Base-by-base conservation (phyloP, 2,113 vertebrate species). In the Dasypus novemcinctus region DNA sequence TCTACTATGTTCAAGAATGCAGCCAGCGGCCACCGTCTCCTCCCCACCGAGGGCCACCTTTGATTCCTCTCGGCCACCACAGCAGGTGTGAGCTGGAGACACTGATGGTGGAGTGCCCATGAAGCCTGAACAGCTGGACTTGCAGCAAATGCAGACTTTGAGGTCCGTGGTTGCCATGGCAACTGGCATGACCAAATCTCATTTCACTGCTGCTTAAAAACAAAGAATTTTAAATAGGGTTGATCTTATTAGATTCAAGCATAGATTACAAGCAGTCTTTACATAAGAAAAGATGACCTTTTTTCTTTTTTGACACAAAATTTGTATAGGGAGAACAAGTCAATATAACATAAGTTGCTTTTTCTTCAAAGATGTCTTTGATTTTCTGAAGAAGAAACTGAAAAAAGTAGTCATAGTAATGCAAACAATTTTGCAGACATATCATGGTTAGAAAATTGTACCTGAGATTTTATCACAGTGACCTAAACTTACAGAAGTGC, bases 151-250 rank as follows among this genome's bases (percentile, higher is more conserved):
- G 15, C 25, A 11, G 91, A 1, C 96, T 96, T 97, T 96, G 89
- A 97, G 94, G 80, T 94, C 66, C 94, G n/a, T 20, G 12, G 96
- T 97, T 97, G n/a, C 91, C 92, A 97, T 96, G 94, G 54, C n/a
- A 83, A 97, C 91, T 84, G 81, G 79, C 94, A 95, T 46, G 95
- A 61, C 93, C 93, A 84, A 86, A 71, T 89, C 36, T 83, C 78
- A 95, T 64, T 7, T 17, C 5, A 75, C n/a, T 0, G 9, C 41
- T 84, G 75, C 83, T 96, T 87, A 43, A 87, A 66, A 69, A 46
- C 36, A 38, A 83, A 89, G 54, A 83, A 87, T 92, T 94, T 87
- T 68, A 79, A 97, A 52, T 82, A 78, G 27, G 38, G 5, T 87
- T 78, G 38, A 31, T 63, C 43, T n/a, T 74, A 29, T 36, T 36